These are phyloP conservation scores for Morpho achilles DNA, from an alignment of 2,888 invertebrate genomes.

Conservation along the genomic window DNA sequence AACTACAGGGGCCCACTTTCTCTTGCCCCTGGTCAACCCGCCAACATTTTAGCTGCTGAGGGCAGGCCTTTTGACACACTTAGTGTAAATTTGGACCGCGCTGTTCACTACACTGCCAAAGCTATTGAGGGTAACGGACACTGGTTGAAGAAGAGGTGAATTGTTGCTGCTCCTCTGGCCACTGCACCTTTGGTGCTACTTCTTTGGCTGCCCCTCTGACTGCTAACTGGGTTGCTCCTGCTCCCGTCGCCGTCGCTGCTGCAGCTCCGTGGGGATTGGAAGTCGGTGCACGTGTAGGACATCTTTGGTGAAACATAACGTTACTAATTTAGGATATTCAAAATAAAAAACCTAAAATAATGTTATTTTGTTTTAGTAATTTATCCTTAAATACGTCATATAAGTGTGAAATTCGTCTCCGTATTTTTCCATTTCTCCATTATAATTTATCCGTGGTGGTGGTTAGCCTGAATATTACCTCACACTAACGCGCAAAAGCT, in stretches of 20 bases:
- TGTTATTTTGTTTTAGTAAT: background rate
- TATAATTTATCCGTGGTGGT: no score
- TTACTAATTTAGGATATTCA: conserved; percentile 6
- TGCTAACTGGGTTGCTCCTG: conserved; percentile 26
- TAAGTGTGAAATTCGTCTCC: no score
- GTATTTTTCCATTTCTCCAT: no score
- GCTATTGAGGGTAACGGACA: conserved; percentile 44
- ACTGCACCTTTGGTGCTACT: conserved; percentile 26
- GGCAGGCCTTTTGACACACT: conserved; percentile 64
- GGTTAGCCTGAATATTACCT: no score
- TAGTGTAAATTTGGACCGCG: conserved; percentile 64
- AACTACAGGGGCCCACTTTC: conserved; percentile 59
- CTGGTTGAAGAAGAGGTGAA: conserved; percentile 44
- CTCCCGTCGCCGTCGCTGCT: conserved; percentile 14
- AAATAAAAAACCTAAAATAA: background rate
- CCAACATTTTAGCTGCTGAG: conserved; percentile 57
- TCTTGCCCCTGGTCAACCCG: conserved; percentile 62
- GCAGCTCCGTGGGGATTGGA: conserved; percentile 10
- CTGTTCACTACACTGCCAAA: conserved; percentile 58
- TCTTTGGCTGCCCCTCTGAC: conserved; percentile 26
- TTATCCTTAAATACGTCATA: background rate
- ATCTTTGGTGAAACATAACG: conserved; percentile 12
- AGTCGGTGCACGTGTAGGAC: conserved; percentile 23
- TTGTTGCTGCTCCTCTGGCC: conserved; percentile 27
- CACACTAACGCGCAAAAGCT: no score